Evolutionary conservation across 2,113 vertebrate genomes (phyloP), one percentile per base, ranked within the genome.

Genomic region (Neolamprologus hecqui): DNA sequence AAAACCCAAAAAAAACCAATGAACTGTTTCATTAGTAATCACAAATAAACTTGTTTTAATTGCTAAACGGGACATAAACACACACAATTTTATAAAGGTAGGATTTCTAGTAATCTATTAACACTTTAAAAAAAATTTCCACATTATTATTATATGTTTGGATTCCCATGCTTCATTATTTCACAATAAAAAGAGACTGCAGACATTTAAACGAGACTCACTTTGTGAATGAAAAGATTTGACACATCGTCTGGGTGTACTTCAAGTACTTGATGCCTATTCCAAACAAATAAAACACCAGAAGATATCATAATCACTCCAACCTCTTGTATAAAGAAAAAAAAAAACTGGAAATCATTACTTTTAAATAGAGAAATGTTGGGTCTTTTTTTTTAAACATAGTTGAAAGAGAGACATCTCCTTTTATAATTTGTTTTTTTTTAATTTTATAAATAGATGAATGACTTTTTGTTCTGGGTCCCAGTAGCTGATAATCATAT

Each of bases 331-430:
- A 79, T n/a, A 35, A 33, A 86, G 81, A 77, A 84, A 57, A 11
- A 37, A 35, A 2, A 17, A 94, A 68, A 2, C 88, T 93, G 93
- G 84, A 93, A 93, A 84, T 89, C 83, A 90, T 95, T 93, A 84
- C 65, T 84, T 85, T 81, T 70, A 86, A 91, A 93, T 79, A 77
- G 63, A 54, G 84, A 88, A 86, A 58, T 84, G 73, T 82, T 63
- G 31, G 17, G 33, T 40, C 11, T 15, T 42, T 73, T 14, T 60
- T 68, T 9, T 9, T 73, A 3, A 54, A 89, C 81, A 87, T 73
- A 89, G 86, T 58, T 90, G 84, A 93, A 88, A 90, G 86, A 84
- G 87, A 92, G 89, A 89, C 88, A 90, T 92, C 70, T 88, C 60
- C 49, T 90, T 54, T n/a, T 83, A 33, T 63, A 54, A 13, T 15